These are phyloP conservation scores for Cephalopholis sonnerati DNA, from an alignment of 2,113 vertebrate genomes.

Conservation along the genomic window DNA sequence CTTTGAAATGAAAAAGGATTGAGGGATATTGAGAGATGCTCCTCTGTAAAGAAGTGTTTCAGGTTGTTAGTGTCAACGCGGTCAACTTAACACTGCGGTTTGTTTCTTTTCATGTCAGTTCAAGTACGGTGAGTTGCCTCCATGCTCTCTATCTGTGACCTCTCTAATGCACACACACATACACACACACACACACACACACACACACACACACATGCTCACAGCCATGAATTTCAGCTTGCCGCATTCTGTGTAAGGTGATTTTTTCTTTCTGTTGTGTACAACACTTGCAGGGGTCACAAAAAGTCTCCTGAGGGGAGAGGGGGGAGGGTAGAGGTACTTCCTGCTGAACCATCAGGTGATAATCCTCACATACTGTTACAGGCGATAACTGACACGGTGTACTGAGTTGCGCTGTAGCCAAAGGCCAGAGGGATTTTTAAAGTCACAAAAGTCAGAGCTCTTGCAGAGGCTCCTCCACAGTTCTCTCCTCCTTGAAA, in stretches of 20 bases:
- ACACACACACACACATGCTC: background rate
- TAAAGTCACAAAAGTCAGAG: constrained; percentile 33
- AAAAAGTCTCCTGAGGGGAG: constrained; percentile 18
- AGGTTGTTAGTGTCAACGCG: constrained; percentile 40
- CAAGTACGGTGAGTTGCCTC: constrained; percentile 42
- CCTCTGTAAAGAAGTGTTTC: constrained; percentile 16
- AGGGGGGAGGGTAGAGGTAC: constrained; percentile 18
- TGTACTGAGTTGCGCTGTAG: constrained; percentile 20
- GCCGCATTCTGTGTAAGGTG: constrained; percentile 11
- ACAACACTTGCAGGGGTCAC: constrained; percentile 55
- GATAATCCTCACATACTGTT: constrained; percentile 67
- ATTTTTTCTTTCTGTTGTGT: constrained; percentile 31
- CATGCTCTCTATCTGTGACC: constrained; percentile 34
- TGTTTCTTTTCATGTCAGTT: constrained; percentile 61
- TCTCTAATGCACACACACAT: constrained; percentile 20
- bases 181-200: background rate
- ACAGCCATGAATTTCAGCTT: constrained; percentile 26
- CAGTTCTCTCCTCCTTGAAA: background rate
- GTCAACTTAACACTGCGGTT: constrained; percentile 44
- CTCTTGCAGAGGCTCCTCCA: constrained; percentile 28
- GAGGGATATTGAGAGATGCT: constrained; percentile 32
- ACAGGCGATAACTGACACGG: constrained; percentile 39
- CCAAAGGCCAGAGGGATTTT: constrained; percentile 28
- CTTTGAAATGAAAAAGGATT: constrained; percentile 40
- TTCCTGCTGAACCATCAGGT: constrained; percentile 60